Base-by-base conservation (phyloP, 2,888 invertebrate genomes). In the Polia nebulosa region DNA sequence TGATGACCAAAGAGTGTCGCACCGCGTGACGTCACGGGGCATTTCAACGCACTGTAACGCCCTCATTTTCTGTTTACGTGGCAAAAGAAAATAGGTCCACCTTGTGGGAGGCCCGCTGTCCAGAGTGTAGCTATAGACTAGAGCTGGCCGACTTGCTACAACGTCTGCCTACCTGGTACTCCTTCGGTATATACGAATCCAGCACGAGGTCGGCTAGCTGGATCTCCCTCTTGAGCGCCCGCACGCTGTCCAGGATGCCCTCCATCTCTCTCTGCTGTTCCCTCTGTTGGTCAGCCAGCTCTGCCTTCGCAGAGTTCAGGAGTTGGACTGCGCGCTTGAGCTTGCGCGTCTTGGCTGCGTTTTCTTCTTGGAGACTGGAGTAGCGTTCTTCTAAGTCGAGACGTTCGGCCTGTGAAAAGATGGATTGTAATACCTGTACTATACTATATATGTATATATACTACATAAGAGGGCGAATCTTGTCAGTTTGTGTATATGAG, bases 181-280 rank as follows among this genome's bases (percentile, higher is more conserved):
- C 98, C 85, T 97, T 97, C 1, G 99, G 99, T 91, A 99, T 99
- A 89, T 99, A 99, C 52, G 97, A 97, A 89, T 99, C 98, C 44
- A 99, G 97, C 82, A 99, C 97, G 8, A 99, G 94, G 91, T 98
- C 98, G 58, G 99, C 98, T 2, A 99, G 96, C 73, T 99, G 98
- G 51, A 99, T 96, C 93, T 99, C 99, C 64, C 99, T 96, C 67
- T 98, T 97, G 61, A 99, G 96, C 64, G 99, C 98, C 17, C 99
- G 96, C 57, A 99, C 98, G 84, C 98, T 99, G 91, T 99, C 99
- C 81, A 99, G 95, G 22, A 99, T 97, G 1, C 98, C 98, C 92
- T 99, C 99, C 97, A 99, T 99, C 95, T 99, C 99, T 49, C 99
- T 95, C 95, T 99, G 99, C 89, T 99, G 99, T 87, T 99, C 99